Conservation (phyloP, 2,888 invertebrate species). For the Suillia variegata region DNA sequence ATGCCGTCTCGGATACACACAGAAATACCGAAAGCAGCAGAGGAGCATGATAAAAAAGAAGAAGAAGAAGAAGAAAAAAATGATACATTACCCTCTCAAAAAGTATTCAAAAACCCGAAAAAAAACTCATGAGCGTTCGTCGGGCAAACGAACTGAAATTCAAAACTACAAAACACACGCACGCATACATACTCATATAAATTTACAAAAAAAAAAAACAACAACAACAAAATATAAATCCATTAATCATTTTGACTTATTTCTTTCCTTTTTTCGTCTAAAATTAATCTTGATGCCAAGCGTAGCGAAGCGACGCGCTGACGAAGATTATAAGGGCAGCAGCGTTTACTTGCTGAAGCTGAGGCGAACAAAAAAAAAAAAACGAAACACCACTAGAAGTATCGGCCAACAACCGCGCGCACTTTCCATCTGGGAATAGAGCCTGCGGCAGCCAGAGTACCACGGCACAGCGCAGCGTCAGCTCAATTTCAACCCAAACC, state of each 20-base stretch:
- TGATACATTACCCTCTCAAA: constrained; percentile 36
- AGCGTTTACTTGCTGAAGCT: too few relatives aligned
- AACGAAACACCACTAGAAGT: constrained; percentile 9
- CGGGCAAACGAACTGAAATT: constrained; percentile 4
- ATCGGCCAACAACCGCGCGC: not conserved
- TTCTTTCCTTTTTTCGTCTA: constrained; percentile 55
- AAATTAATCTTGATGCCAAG: constrained; percentile 57
- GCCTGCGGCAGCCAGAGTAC: constrained; percentile 4
- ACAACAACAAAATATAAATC: constrained; percentile 48
- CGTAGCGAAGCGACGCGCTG: constrained; percentile 42
- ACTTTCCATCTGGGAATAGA: constrained; percentile 7
- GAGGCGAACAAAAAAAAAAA: constrained; percentile 22
- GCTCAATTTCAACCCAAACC: constrained; percentile 7
- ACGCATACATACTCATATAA: constrained; percentile 15
- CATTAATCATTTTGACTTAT: constrained; percentile 60
- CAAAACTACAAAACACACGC: constrained; percentile 12
- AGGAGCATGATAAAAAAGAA: too few relatives aligned
- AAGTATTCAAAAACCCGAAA: constrained; percentile 30
- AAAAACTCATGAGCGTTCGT: constrained; percentile 15
- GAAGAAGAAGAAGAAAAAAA: too few relatives aligned
- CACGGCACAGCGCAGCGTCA: too few relatives aligned
- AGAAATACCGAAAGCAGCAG: too few relatives aligned
- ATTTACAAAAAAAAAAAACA: constrained; percentile 26
- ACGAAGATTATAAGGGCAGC: constrained; percentile 43
- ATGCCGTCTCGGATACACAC: constrained; percentile 9